Percentiles rank a stretch among this genome's conserved stretches.
Conservation (phyloP, 2,113 vertebrate species). For the Sturnira hondurensis region DNA sequence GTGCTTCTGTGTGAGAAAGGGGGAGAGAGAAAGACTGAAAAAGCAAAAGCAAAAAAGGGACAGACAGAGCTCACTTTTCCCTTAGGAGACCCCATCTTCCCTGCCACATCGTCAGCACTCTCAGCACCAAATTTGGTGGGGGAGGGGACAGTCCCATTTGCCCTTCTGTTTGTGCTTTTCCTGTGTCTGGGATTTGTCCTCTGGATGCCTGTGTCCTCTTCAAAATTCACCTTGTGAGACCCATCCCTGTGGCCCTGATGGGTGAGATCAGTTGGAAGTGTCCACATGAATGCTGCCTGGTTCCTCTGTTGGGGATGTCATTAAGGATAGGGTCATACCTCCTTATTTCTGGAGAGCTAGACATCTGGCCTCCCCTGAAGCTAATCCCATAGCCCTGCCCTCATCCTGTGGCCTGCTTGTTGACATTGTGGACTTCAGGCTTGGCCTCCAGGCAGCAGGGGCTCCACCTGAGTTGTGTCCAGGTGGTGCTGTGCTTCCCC, state of each 20-base stretch:
- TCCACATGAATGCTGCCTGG: slow-evolving; percentile 89
- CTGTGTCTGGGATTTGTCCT: slow-evolving; percentile 34
- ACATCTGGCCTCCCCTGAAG: slow-evolving; percentile 78
- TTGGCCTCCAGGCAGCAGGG: slow-evolving; percentile 83
- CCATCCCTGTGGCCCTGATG: slow-evolving; percentile 52
- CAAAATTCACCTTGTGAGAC: not conserved
- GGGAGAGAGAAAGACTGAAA: not conserved
- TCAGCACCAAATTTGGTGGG: slow-evolving; percentile 12
- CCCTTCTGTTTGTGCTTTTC: slow-evolving; percentile 70
- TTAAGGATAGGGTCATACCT: slow-evolving; percentile 86
- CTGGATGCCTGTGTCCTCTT: slow-evolving; percentile 34
- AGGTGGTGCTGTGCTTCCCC: slow-evolving; percentile 92
- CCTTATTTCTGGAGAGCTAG: slow-evolving; percentile 83
- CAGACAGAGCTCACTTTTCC: slow-evolving; percentile 18
- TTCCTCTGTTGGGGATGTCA: slow-evolving; percentile 82
- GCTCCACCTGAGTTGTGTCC: slow-evolving; percentile 90
- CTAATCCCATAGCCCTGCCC: slow-evolving; percentile 80
- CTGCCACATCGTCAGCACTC: slow-evolving; percentile 36
- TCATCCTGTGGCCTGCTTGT: slow-evolving; percentile 87
- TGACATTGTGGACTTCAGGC: slow-evolving; percentile 87
- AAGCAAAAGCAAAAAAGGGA: not conserved
- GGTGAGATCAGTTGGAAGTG: slow-evolving; percentile 88
- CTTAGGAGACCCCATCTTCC: not conserved
- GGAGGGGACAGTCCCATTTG: not conserved
- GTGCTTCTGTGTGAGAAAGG: not conserved